Base-by-base conservation (phyloP, 2,113 vertebrate species). In the Pseudopodoces humilis region DNA sequence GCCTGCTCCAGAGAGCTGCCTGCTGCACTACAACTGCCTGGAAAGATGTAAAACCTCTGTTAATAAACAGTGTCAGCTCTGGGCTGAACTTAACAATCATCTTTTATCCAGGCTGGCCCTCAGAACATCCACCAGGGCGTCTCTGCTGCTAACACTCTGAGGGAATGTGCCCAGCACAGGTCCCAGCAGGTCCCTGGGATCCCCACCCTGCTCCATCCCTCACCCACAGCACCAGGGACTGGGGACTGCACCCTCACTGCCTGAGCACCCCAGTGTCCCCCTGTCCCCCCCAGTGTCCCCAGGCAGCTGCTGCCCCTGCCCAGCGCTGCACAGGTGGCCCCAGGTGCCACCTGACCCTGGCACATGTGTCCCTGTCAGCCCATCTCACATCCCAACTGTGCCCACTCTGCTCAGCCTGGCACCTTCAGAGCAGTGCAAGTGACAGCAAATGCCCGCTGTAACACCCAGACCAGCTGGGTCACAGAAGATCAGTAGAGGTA, bases 191-290 rank as follows among this genome's bases (percentile, higher is more conserved):
- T 5, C 31, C 44, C 46, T 9, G 69, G 2, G 2, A 27, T 13
- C 17, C 37, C 58, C 2, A 1, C 0, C 0, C 27, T 3, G 20
- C 56, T 44, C 8, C 0, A 1, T 28, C n/a, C 37, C 53, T 46
- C 74, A 15, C 4, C 69, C 44, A 35, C 15, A 5, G 11, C 63
- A 7, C 12, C 44, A 14, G 65, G 65, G 47, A 19, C 43, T 8
- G 3, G 30, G 35, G 33, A 8, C 11, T 14, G 77, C 53, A 13
- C 44, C 7, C 0, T 0, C 82, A 6, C 15, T 22, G 35, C 69
- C 86, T 10, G 27, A 15, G 28, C 60, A 19, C 14, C 68, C 58
- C 10, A 0, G 30, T 5, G 24, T 37, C 41, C 58, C 39, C 30
- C 67, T 13, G 4, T 13, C 9, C 21, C 47, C 27, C 15, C 6